Conservation (phyloP, 2,888 invertebrate species). For the Autographa pulchrina region DNA sequence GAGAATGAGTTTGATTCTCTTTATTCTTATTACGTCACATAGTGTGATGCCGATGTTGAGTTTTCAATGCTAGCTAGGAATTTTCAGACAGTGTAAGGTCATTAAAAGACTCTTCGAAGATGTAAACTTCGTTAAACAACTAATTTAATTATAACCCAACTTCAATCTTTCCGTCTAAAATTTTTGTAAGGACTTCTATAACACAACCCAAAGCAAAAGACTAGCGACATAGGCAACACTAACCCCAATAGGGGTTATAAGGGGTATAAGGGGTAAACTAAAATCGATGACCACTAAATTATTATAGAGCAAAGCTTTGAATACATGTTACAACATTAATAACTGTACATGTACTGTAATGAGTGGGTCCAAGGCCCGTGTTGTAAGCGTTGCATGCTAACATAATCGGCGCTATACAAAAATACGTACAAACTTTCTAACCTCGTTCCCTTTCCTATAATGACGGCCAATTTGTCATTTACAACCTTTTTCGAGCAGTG, state of each 20-base stretch:
- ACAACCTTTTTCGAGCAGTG: conserved; percentile 42
- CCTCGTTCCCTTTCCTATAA: conserved; percentile 78
- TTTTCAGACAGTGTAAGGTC: too few species aligned
- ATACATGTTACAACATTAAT: conserved; percentile 75
- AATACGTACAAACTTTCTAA: conserved; percentile 77
- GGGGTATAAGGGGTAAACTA: neutral
- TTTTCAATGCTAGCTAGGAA: too few species aligned
- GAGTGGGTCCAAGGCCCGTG: conserved; percentile 75
- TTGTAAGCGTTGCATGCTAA: conserved; percentile 75
- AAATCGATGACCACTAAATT: conserved; percentile 40
- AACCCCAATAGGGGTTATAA: neutral
- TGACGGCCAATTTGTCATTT: conserved; percentile 59
- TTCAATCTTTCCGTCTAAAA: too few species aligned
- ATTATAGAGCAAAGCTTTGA: conserved; percentile 60
- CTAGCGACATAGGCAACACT: neutral
- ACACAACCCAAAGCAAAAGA: neutral
- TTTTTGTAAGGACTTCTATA: neutral
- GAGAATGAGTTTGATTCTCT: too few species aligned
- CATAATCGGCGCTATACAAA: conserved; percentile 67
- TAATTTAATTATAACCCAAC: too few species aligned
- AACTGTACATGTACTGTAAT: conserved; percentile 74
- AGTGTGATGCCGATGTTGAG: too few species aligned
- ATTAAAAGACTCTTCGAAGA: too few species aligned
- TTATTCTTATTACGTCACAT: too few species aligned
- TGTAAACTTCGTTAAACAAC: too few species aligned